A percentile compares a stretch with the other conserved stretches of the same genome.
These are phyloP conservation scores for Macrocentrus cingulum DNA, from an alignment of 1,140 invertebrate genomes.

Conservation along the genomic window DNA sequence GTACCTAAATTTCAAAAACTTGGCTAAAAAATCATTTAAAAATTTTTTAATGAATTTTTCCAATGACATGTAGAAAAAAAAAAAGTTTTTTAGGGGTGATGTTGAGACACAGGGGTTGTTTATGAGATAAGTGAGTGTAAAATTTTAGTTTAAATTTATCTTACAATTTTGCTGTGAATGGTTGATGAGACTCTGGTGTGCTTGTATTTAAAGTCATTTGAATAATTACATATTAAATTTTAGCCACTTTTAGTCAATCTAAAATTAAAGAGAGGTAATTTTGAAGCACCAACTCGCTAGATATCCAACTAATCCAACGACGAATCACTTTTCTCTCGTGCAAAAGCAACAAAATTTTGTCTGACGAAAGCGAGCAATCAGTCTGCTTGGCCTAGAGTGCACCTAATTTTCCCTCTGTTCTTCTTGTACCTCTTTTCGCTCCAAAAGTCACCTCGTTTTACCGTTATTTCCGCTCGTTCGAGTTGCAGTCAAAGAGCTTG, in stretches of 20 bases:
- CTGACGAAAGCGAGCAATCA: neutral
- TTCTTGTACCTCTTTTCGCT: neutral
- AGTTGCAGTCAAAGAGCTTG: neutral
- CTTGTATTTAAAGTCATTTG: neutral
- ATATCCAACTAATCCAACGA: neutral
- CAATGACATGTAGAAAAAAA: too few species aligned
- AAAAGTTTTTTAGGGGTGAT: too few species aligned
- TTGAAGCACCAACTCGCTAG: too few species aligned
- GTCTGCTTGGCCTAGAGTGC: neutral
- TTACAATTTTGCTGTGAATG: too few species aligned
- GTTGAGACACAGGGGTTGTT: too few species aligned
- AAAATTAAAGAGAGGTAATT: neutral
- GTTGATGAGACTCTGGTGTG: too few species aligned
- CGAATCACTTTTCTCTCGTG: neutral
- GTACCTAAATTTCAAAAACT: too few species aligned
- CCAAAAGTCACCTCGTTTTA: neutral
- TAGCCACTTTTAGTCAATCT: neutral
- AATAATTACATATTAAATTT: conserved; percentile 1
- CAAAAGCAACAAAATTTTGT: neutral
- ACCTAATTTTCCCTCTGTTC: conserved; percentile 1
- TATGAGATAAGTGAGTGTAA: too few species aligned
- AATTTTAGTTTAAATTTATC: too few species aligned
- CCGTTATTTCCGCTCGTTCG: neutral
- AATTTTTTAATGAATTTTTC: too few species aligned
- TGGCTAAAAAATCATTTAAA: too few species aligned